Conservation (phyloP, 2,113 vertebrate genomes). For the Festucalex cinctus region DNA sequence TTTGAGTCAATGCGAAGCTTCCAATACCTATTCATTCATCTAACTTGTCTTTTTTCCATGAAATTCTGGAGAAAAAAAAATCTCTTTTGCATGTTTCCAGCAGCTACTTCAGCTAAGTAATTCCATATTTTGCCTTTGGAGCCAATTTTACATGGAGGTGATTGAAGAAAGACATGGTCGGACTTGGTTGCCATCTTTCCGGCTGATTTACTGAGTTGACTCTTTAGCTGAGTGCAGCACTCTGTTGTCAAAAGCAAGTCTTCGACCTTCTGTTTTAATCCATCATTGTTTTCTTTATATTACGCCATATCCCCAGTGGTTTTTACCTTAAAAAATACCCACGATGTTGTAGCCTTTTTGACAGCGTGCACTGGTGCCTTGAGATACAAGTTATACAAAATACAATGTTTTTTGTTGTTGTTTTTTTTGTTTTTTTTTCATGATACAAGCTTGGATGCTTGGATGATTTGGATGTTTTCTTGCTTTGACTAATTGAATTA, state of each 20-base stretch:
- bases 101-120: not conserved
- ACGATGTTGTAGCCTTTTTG: not conserved
- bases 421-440: too few species aligned
- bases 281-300: slow-evolving; percentile 31
- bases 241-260: slow-evolving; percentile 53
- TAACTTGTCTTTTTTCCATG: not conserved
- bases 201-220: slow-evolving; percentile 54
- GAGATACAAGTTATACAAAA: not conserved
- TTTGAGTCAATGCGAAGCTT: too few species aligned
- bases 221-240: slow-evolving; percentile 54
- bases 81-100: not conserved
- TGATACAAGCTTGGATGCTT: too few species aligned
- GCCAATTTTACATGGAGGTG: slow-evolving; percentile 38
- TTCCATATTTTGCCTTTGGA: slow-evolving; percentile 42
- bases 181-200: slow-evolving; percentile 53
- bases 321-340: slow-evolving; percentile 6
- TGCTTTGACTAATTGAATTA: too few species aligned
- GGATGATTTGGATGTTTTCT: too few species aligned
- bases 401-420: too few species aligned
- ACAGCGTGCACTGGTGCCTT: not conserved
- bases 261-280: slow-evolving; percentile 53
- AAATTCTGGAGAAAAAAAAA: not conserved
- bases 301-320: slow-evolving; percentile 33
- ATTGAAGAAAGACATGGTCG: slow-evolving; percentile 48
- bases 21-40: not conserved